These are phyloP conservation scores for Dufourea novaeangliae DNA, from an alignment of 1,140 invertebrate genomes.

Conservation along the genomic window DNA sequence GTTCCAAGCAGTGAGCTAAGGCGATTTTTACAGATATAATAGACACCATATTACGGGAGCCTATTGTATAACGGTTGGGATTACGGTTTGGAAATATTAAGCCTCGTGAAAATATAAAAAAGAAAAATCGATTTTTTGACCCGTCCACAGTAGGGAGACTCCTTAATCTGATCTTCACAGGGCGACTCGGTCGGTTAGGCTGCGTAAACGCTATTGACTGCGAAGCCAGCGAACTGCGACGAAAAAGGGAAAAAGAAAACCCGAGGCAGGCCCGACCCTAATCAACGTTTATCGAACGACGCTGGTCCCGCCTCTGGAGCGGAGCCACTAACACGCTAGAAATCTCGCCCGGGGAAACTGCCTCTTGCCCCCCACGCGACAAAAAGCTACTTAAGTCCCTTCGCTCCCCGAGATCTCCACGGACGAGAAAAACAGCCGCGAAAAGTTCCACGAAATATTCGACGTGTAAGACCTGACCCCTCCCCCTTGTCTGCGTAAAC, in stretches of 20 bases:
- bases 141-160: too few species aligned
- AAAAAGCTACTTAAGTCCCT: neutral
- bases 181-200: neutral
- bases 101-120: too few species aligned
- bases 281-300: conserved; percentile 18
- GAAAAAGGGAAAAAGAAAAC: neutral
- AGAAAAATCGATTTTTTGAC: too few species aligned
- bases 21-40: too few species aligned
- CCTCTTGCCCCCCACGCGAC: neutral
- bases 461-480: neutral
- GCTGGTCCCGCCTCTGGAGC: neutral
- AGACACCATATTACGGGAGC: too few species aligned
- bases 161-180: conserved; percentile 5
- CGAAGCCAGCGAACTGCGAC: conserved; percentile 23
- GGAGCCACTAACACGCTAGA: neutral
- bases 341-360: neutral
- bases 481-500: neutral
- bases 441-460: neutral
- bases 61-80: too few species aligned
- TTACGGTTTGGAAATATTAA: too few species aligned
- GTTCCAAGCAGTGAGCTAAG: too few species aligned
- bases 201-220: conserved; percentile 22
- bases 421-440: neutral
- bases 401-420: neutral
- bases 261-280: conserved; percentile 13